phyloP scores from a whole-genome alignment of 2,888 invertebrate species.

The Ochropleura plecta region DNA sequence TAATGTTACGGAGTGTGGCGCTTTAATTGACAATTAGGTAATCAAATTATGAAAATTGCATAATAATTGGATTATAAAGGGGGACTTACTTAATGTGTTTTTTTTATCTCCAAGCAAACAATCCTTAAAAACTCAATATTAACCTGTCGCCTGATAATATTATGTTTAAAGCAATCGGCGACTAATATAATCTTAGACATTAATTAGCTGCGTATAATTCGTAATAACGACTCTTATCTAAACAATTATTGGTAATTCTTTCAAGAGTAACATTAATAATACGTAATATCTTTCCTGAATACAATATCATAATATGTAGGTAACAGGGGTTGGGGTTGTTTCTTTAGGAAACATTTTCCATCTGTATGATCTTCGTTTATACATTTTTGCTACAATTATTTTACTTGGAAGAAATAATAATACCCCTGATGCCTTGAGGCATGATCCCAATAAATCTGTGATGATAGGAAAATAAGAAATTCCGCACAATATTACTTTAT shows the following conservation, averaged over 20 bases:
- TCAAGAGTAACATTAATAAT: neutral
- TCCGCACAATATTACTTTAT: conserved; percentile 5
- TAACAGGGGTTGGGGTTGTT: conserved; percentile 4
- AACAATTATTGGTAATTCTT: conserved; percentile 21
- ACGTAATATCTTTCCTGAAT: neutral
- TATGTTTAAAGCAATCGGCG: neutral
- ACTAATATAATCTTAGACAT: conserved; percentile 23
- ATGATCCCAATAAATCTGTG: conserved; percentile 20
- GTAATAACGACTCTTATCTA: neutral
- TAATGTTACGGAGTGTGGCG: conserved; percentile 14
- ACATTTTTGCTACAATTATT: conserved; percentile 33
- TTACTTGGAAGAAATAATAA: conserved; percentile 27
- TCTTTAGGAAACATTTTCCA: conserved; percentile 11
- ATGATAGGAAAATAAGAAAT: conserved; percentile 8
- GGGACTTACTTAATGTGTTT: neutral
- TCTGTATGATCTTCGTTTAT: conserved; percentile 16
- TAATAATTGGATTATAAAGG: conserved; percentile 23
- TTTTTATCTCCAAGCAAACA: neutral
- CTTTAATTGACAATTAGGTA: conserved; percentile 27
- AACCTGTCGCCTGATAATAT: neutral
- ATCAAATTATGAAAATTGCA: conserved; percentile 28
- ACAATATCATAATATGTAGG: neutral
- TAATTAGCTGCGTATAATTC: conserved; percentile 23
- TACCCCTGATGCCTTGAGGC: conserved; percentile 10
- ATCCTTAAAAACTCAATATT: neutral